Evolutionary conservation across 1,140 invertebrate genomes (phyloP).

Genomic region (Pseudomyrmex gracilis): DNA sequence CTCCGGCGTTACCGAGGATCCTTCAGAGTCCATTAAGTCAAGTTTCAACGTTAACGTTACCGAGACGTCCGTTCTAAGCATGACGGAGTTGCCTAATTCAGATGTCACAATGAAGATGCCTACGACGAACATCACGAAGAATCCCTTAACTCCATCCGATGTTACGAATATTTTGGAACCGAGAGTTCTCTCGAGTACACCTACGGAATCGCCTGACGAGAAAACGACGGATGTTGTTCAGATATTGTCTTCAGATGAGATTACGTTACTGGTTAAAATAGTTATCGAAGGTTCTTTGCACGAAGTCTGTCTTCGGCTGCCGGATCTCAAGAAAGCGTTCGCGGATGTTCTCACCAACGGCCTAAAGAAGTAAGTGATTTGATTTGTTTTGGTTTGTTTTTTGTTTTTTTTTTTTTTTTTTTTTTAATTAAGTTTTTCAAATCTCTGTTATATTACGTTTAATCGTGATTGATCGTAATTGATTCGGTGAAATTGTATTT

Average conservation of each 20-base stretch:
- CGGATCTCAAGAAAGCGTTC: conserved; percentile 70
- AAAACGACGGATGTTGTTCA: conserved; percentile 49
- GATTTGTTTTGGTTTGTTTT: too few species aligned
- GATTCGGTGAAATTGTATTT: too few species aligned
- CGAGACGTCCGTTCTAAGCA: neutral
- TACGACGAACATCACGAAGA: neutral
- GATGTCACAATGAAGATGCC: neutral
- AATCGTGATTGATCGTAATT: too few species aligned
- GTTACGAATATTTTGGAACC: conserved; percentile 6
- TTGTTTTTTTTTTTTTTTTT: too few species aligned
- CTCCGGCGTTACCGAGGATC: neutral
- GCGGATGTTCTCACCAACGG: conserved; percentile 73
- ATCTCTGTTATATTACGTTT: too few species aligned
- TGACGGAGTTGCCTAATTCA: neutral
- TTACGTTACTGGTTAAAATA: conserved; percentile 77
- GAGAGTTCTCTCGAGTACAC: neutral
- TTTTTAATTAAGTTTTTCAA: too few species aligned
- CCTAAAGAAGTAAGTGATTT: conserved; percentile 77
- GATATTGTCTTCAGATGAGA: conserved; percentile 64
- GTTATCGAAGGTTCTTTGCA: conserved; percentile 75
- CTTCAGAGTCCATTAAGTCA: conserved; percentile 39
- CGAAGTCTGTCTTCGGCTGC: conserved; percentile 77
- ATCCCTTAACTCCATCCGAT: neutral
- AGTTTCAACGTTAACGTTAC: conserved; percentile 17
- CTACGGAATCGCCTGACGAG: conserved; percentile 43